These are phyloP conservation scores for Myrmophylax atrothorax DNA, from an alignment of 2,113 vertebrate genomes.

Conservation along the genomic window DNA sequence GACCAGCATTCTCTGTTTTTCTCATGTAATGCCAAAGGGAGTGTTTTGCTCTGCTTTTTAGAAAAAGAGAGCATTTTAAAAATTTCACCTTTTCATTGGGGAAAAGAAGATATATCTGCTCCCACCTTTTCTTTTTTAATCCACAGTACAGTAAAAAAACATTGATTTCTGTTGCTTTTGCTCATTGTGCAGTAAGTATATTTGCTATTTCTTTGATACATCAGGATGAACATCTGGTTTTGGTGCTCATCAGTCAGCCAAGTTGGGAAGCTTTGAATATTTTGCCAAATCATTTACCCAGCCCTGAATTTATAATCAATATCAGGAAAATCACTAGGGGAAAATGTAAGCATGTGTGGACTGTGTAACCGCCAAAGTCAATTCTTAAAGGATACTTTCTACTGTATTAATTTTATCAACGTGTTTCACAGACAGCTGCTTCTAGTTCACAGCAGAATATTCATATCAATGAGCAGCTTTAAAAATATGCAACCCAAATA, in stretches of 20 bases:
- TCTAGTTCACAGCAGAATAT: not conserved
- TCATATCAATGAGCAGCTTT: not conserved
- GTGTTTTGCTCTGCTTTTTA: not conserved
- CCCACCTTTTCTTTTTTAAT: not conserved
- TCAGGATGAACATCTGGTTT: conserved; percentile 38
- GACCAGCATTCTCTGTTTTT: not conserved
- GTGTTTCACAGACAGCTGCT: not conserved
- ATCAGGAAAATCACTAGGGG: conserved; percentile 14
- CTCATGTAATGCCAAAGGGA: not conserved
- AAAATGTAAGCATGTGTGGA: not conserved
- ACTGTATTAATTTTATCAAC: not conserved
- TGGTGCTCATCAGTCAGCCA: not conserved
- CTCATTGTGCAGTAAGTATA: not conserved
- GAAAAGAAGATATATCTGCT: not conserved
- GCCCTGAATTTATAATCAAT: conserved; percentile 34
- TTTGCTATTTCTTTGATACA: conserved; percentile 24
- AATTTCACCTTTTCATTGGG: not conserved
- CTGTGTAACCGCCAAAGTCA: conserved; percentile 26
- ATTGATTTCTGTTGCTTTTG: not conserved
- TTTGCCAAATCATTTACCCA: conserved; percentile 39
- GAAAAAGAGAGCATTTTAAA: not conserved
- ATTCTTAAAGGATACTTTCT: conserved; percentile 6
- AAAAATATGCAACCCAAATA: conserved; percentile 5
- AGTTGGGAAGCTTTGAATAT: conserved; percentile 17
- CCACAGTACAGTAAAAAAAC: not conserved